phyloP scores from a whole-genome alignment of 2,888 invertebrate genomes.

The Rhagophthalmus giganteus region DNA sequence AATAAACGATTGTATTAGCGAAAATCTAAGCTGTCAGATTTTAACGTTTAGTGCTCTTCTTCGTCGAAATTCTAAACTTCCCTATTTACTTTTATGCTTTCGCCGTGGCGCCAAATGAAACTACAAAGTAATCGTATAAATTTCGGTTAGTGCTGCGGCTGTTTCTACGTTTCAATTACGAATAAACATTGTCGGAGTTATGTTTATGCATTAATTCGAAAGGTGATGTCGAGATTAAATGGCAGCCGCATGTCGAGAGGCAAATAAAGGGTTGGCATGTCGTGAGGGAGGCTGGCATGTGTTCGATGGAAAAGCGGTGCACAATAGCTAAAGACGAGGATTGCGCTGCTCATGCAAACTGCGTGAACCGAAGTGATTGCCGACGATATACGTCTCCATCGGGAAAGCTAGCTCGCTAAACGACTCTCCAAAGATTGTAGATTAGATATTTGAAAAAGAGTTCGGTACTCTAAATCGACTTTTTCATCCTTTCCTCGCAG shows the following conservation, averaged over 20 bases:
- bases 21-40: conserved; percentile 3
- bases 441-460: conserved; percentile 51
- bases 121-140: too few species aligned
- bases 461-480: conserved; percentile 51
- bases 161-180: too few species aligned
- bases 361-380: conserved; percentile 48
- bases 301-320: conserved; percentile 21
- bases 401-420: conserved; percentile 44
- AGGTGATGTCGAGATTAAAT: conserved; percentile 24
- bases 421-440: conserved; percentile 53
- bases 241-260: conserved; percentile 23
- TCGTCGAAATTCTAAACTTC: conserved; percentile 3
- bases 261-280: conserved; percentile 18
- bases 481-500: conserved; percentile 43
- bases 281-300: conserved; percentile 15
- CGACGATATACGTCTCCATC: conserved; percentile 45
- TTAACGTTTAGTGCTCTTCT: conserved; percentile 1
- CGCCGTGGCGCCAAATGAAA: too few species aligned
- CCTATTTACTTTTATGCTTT: too few species aligned
- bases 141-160: too few species aligned
- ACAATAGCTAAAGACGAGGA: conserved; percentile 34
- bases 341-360: conserved; percentile 42
- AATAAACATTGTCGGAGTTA: too few species aligned
- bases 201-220: conserved; percentile 16
- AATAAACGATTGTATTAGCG: conserved; percentile 23